Conservation (phyloP, 2,113 vertebrate species). For the Hymenochirus boettgeri region DNA sequence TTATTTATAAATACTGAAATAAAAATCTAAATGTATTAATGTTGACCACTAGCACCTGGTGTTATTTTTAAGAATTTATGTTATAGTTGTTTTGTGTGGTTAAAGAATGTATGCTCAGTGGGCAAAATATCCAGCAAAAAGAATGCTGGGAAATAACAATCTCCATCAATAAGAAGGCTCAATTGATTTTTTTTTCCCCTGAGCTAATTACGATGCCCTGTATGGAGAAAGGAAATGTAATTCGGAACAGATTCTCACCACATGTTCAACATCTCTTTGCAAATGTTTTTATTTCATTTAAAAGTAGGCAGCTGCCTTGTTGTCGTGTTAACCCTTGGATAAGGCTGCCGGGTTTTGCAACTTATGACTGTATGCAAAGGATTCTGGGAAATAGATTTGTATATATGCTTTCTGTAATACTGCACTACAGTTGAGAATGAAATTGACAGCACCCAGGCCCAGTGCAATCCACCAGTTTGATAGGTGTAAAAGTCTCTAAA, state of each 20-base stretch:
- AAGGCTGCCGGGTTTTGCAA: not conserved
- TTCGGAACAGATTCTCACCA: slow-evolving; percentile 25
- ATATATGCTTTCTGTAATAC: too few relatives aligned
- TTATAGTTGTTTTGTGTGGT: too few relatives aligned
- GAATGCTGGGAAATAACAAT: slow-evolving; percentile 26
- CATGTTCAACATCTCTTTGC: slow-evolving; percentile 24
- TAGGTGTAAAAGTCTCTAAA: too few relatives aligned
- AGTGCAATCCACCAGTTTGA: too few relatives aligned
- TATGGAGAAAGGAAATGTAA: slow-evolving; percentile 9
- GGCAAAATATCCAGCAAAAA: slow-evolving; percentile 4
- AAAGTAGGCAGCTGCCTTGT: slow-evolving; percentile 15
- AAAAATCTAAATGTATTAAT: too few relatives aligned
- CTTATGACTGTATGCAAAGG: too few relatives aligned
- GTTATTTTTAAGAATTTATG: too few relatives aligned
- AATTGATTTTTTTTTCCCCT: slow-evolving; percentile 17
- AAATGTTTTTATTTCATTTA: slow-evolving; percentile 26
- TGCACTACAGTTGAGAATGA: too few relatives aligned
- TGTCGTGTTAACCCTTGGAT: slow-evolving; percentile 10
- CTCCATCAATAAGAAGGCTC: slow-evolving; percentile 26
- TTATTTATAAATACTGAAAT: too few relatives aligned
- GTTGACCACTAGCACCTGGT: too few relatives aligned
- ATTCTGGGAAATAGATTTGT: too few relatives aligned
- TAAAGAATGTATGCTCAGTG: slow-evolving; percentile 22
- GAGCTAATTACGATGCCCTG: slow-evolving; percentile 35
- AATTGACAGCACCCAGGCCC: too few relatives aligned